These are phyloP conservation scores for Encarsia formosa DNA, from an alignment of 2,888 invertebrate genomes.

Conservation along the genomic window DNA sequence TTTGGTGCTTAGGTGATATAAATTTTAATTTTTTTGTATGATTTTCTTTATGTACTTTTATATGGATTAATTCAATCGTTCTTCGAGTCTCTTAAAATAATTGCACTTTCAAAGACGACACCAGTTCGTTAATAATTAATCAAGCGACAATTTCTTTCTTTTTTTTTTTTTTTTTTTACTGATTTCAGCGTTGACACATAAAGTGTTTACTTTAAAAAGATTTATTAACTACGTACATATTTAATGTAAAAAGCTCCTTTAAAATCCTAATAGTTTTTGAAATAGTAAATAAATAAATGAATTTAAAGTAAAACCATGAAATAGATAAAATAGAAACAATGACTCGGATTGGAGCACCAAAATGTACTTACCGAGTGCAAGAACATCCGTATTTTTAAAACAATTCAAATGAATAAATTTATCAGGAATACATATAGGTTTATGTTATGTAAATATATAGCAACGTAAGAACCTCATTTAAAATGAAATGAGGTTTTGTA, in stretches of 20 bases:
- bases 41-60: conserved; percentile 14
- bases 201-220: conserved; percentile 23
- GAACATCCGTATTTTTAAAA: conserved; percentile 12
- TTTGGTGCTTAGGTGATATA: conserved; percentile 27
- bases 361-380: conserved; percentile 20
- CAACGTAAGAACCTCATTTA: conserved; percentile 4
- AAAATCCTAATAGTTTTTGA: conserved; percentile 12
- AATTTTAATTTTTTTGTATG: conserved; percentile 22
- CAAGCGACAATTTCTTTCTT: too few species aligned
- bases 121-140: conserved; percentile 1
- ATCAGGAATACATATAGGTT: conserved; percentile 22
- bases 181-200: too few species aligned
- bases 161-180: too few species aligned
- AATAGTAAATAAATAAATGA: neutral
- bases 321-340: neutral
- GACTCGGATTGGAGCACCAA: conserved; percentile 11
- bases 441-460: conserved; percentile 21
- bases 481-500: conserved; percentile 6
- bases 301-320: neutral
- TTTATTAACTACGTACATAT: conserved; percentile 21
- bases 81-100: conserved; percentile 2
- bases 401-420: conserved; percentile 11
- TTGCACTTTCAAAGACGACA: conserved; percentile 4
- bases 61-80: conserved; percentile 17
- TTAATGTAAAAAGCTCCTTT: conserved; percentile 9